A percentile compares a stretch with the other conserved stretches of the same genome.
Evolutionary conservation across 2,113 vertebrate species (phyloP).

Genomic region (Microcebus jonahi): DNA sequence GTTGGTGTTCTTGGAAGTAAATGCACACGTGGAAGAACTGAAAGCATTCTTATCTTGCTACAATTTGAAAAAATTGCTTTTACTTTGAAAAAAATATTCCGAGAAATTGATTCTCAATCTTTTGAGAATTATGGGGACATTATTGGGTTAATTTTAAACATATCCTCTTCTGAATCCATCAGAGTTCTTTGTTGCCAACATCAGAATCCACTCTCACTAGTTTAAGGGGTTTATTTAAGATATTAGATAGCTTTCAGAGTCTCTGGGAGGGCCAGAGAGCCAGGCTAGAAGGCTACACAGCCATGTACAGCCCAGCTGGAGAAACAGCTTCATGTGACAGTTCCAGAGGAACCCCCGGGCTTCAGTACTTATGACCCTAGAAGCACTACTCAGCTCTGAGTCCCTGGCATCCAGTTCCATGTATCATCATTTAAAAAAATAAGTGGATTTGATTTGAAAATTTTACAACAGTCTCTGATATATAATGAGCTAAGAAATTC

Average conservation of each 20-base stretch:
- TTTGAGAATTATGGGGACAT: conserved; percentile 4
- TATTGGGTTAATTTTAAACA: conserved; percentile 31
- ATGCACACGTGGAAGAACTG: background rate
- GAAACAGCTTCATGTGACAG: background rate
- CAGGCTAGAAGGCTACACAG: background rate
- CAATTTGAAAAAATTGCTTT: conserved; percentile 39
- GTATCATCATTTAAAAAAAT: background rate
- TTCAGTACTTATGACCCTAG: background rate
- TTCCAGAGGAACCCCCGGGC: background rate
- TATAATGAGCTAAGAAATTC: background rate
- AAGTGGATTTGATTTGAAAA: conserved; percentile 14
- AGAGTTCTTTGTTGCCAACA: conserved; percentile 18
- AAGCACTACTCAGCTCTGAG: background rate
- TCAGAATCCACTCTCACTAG: background rate
- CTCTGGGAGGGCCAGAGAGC: background rate
- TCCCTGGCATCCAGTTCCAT: background rate
- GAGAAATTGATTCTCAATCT: background rate
- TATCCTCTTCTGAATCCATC: conserved; percentile 16
- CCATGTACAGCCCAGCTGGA: background rate
- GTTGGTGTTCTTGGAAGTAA: conserved; percentile 16
- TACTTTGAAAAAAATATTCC: conserved; percentile 34
- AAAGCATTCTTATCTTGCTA: conserved; percentile 43
- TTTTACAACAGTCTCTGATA: background rate
- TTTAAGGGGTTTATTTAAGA: conserved; percentile 13
- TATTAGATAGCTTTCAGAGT: conserved; percentile 4